Percentiles rank a stretch among this genome's conserved stretches.
phyloP scores from a whole-genome alignment of 1,140 invertebrate genomes.

The Drosophila baimaii region DNA sequence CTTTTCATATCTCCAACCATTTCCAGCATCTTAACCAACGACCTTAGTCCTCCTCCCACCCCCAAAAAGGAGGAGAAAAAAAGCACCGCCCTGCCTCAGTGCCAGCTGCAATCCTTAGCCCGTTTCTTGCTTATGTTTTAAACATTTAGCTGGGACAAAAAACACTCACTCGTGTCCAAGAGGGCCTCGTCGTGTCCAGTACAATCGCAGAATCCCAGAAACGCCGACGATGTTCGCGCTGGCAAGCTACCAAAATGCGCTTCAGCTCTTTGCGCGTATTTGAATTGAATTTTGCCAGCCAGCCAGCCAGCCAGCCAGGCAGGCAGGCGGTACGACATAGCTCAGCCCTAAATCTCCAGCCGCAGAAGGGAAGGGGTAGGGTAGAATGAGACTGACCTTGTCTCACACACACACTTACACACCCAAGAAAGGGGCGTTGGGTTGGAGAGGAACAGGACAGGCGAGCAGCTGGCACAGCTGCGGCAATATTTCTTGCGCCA shows the following conservation, averaged over 20 bases:
- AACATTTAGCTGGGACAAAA: slow-evolving; percentile 60
- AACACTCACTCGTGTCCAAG: slow-evolving; percentile 34
- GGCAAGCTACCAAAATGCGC: slow-evolving; percentile 74
- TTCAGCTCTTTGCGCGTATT: slow-evolving; percentile 53
- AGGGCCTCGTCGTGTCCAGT: slow-evolving; percentile 72
- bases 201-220: slow-evolving; percentile 54
- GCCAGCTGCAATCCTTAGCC: slow-evolving; percentile 45
- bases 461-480: slow-evolving; percentile 77
- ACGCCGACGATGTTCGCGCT: slow-evolving; percentile 44
- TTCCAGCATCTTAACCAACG: slow-evolving; percentile 28
- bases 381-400: slow-evolving; percentile 67
- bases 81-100: slow-evolving; percentile 7
- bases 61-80: not conserved
- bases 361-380: slow-evolving; percentile 36
- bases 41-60: slow-evolving; percentile 7
- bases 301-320: too few species aligned
- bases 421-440: slow-evolving; percentile 52
- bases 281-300: slow-evolving; percentile 79
- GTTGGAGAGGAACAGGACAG: slow-evolving; percentile 37
- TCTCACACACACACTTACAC: slow-evolving; percentile 44
- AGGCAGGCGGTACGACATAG: slow-evolving; percentile 54
- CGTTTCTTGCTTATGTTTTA: slow-evolving; percentile 69
- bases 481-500: slow-evolving; percentile 80
- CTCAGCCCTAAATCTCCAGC: slow-evolving; percentile 63
- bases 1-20: not conserved